Percentiles rank a stretch among this genome's conserved stretches.
These are phyloP conservation scores for Podargus strigoides DNA, from an alignment of 2,797 vertebrate genomes.

Conservation along the genomic window DNA sequence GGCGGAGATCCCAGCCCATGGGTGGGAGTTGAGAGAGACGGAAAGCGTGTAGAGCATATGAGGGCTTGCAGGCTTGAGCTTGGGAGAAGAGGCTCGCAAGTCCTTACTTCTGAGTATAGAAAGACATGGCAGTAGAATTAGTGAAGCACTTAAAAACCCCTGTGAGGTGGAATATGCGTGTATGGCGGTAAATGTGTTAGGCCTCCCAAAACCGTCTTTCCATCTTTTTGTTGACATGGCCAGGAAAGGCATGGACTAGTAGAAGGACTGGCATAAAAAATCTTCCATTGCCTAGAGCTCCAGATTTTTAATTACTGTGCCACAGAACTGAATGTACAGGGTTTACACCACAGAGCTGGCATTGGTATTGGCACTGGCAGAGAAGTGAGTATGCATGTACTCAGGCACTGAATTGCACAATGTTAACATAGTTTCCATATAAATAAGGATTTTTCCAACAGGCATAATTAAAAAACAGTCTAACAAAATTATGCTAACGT, in stretches of 20 bases:
- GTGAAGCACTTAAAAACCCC: background rate
- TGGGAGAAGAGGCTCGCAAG: background rate
- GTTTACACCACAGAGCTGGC: background rate
- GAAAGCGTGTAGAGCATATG: rapidly evolving
- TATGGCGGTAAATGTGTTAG: background rate
- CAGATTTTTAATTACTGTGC: background rate
- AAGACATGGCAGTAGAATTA: background rate
- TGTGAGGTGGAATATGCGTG: background rate
- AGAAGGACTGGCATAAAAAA: background rate
- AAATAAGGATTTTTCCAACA: background rate
- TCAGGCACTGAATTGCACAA: background rate
- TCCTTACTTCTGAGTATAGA: background rate
- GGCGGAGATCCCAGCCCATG: background rate
- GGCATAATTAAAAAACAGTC: background rate
- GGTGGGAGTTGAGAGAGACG: rapidly evolving
- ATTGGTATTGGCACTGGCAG: background rate
- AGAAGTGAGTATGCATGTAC: background rate
- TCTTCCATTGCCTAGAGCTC: background rate
- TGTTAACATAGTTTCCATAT: background rate
- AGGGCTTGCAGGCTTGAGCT: rapidly evolving
- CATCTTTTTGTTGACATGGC: background rate
- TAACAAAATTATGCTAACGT: background rate
- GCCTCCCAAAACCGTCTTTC: background rate
- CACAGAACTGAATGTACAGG: background rate
- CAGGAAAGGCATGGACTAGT: rapidly evolving